Evolutionary conservation across 2,113 vertebrate genomes (phyloP).

Genomic region (Rhinoderma darwinii): DNA sequence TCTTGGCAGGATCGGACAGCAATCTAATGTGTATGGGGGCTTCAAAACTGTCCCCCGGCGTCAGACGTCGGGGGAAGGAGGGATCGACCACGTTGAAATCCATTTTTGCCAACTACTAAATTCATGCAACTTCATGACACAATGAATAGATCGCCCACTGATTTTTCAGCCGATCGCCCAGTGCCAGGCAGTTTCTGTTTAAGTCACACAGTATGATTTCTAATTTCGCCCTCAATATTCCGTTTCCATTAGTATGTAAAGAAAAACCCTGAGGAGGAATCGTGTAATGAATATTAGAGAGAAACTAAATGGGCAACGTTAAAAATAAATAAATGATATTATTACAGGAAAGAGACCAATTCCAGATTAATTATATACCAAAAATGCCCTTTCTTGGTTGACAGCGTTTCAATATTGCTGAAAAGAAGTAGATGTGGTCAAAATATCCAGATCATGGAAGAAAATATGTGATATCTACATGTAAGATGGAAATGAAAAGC

Average conservation of each 20-base stretch:
- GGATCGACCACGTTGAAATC: no score
- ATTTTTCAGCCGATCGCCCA: neutral
- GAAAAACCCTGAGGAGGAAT: neutral
- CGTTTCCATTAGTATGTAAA: conserved; percentile 20
- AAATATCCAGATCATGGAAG: neutral
- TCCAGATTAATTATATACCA: conserved; percentile 14
- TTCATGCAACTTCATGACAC: neutral
- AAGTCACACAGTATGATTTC: neutral
- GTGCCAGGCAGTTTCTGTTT: neutral
- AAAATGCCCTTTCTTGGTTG: conserved; percentile 18
- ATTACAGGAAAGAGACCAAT: neutral
- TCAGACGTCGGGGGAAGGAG: no score
- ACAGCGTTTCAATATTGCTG: conserved; percentile 11
- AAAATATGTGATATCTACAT: no score
- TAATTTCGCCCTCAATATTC: conserved; percentile 9
- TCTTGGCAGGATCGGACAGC: no score
- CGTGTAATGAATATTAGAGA: conserved; percentile 28
- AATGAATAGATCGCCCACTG: neutral
- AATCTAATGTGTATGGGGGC: no score
- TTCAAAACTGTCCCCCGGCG: no score
- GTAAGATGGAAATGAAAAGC: no score
- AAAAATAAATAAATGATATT: conserved; percentile 15
- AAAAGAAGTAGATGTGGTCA: neutral
- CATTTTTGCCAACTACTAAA: neutral
- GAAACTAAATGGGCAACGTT: neutral